A percentile compares a stretch with the other conserved stretches of the same genome.
phyloP scores from a whole-genome alignment of 1,140 invertebrate species.

The Dinoponera quadriceps region DNA sequence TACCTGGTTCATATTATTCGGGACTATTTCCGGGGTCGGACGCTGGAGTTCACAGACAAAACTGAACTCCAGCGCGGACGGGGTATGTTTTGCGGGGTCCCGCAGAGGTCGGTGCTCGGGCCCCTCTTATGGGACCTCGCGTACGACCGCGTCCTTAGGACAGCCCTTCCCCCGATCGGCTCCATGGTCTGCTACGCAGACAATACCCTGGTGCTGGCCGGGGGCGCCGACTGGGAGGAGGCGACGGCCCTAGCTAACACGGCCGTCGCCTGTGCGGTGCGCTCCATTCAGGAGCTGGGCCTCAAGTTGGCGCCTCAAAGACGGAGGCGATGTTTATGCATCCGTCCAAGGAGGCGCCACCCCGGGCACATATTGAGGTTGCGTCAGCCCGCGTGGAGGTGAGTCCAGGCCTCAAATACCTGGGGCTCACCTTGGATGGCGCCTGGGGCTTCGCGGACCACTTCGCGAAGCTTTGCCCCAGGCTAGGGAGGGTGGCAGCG shows the following conservation, averaged over 20 bases:
- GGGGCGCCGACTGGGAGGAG: not conserved
- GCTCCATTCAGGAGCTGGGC: not conserved
- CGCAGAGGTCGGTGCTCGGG: constrained; percentile 1
- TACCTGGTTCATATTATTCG: not conserved
- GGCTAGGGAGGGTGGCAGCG: not conserved
- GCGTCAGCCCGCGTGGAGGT: not conserved
- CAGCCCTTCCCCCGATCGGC: too few relatives aligned
- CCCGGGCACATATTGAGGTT: not conserved
- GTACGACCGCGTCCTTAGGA: not conserved
- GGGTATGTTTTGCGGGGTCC: not conserved
- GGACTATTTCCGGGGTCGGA: not conserved
- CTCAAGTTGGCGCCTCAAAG: not conserved
- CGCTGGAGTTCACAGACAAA: too few relatives aligned
- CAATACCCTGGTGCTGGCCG: not conserved
- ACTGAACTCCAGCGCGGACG: not conserved
- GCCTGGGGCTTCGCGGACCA: not conserved
- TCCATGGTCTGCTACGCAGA: not conserved
- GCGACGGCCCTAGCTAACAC: not conserved
- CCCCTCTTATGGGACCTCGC: not conserved
- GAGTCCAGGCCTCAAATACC: not conserved
- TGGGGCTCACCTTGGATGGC: not conserved
- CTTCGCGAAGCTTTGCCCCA: not conserved
- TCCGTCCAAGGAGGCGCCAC: not conserved
- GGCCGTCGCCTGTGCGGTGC: too few relatives aligned
- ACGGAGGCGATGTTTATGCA: not conserved